Evolutionary conservation across 2,888 invertebrate genomes (phyloP), one percentile per base, ranked within the genome.

Genomic region (Eilema sororculum): DNA sequence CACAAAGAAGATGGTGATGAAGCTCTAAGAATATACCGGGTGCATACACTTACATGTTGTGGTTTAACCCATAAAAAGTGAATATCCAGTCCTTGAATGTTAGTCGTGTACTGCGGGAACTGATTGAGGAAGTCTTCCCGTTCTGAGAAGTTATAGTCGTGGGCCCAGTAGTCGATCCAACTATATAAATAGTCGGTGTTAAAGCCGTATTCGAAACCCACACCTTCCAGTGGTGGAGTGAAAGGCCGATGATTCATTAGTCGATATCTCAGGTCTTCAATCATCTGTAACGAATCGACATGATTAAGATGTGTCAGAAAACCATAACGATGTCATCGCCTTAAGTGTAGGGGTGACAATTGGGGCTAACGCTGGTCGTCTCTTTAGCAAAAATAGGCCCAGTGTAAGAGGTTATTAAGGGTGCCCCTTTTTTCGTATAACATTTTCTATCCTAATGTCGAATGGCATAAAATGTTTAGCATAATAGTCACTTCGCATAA

Each of bases 181-280:
- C 94, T 92, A 52, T 96, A 90, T 59, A 98, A 87, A 69, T 96
- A 96, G 6, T 96, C 94, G 0, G 96, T 93, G 86, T 98, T 97
- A 87, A 98, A 97, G 0, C 99, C 99, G 85, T 98, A 98, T 78
- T 97, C 96, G 89, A 98, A 98, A 0, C 95, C 96, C 0, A 96
- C 93, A 61, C 90, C 92, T 82, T 95, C 94, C 57, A 96, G 68
- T 0, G 85, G 83, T 10, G 82, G 80, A 2, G 81, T 75, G 67
- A 80, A 77, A 0, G 72, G 64, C 0, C 82, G 77, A 2, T 74
- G 81, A 46, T 73, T 78, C 24, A 72, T 76, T 0, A 86, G 71
- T 8, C 85, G 79, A 6, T 78, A 69, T 58, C 64, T 74, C 8
- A 86, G 76, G 56, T 85, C 83, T 30, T 72, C 68, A 63, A 84